Evolutionary conservation across 2,113 vertebrate genomes (phyloP), one percentile per base, ranked within the genome.

Genomic region (Sciurus niger): DNA sequence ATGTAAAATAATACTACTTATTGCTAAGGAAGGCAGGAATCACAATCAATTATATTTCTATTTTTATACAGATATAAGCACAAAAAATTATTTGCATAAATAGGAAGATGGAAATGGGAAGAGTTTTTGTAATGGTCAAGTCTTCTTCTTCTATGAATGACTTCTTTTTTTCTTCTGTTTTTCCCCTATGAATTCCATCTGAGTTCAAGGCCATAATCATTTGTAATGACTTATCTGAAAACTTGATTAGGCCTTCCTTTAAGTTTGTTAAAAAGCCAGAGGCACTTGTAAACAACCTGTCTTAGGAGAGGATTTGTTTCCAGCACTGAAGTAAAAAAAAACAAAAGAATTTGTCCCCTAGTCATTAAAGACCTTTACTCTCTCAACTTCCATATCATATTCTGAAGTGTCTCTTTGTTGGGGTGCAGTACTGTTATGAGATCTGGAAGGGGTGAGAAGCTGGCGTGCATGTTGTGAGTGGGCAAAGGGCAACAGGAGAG

Each of bases 51-150:
- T 67, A 58, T 24, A 79, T 67, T 94, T 84, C 22, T 87, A 34
- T 24, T 53, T 92, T n/a, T 94, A 48, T 40, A 84, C 34, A 79
- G 78, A 88, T 73, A 89, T 67, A 77, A 96, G 37, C 55, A 58
- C 37, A 28, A 95, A 84, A 92, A 53, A 18, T 65, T 12, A 84
- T 25, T 78, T 6, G 67, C 4, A 8, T 74, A 73, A 74, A n/a
- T 20, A 30, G 28, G 34, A 95, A 92, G 43, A 89, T 79, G 63
- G 20, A 55, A 79, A 73, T 25, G 14, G 72, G 68, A 78, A 43
- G 11, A 80, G 32, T 60, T 84, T 58, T 73, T 58, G 32, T 78
- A 68, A 89, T 4, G 73, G 55, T 46, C 11, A 17, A 11, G 8
- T 55, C 20, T 34, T 28, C 16, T 17, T 85, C 37, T 51, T 79